Conservation (phyloP, 2,797 vertebrate species). For the Gymnopithys bicolor region DNA sequence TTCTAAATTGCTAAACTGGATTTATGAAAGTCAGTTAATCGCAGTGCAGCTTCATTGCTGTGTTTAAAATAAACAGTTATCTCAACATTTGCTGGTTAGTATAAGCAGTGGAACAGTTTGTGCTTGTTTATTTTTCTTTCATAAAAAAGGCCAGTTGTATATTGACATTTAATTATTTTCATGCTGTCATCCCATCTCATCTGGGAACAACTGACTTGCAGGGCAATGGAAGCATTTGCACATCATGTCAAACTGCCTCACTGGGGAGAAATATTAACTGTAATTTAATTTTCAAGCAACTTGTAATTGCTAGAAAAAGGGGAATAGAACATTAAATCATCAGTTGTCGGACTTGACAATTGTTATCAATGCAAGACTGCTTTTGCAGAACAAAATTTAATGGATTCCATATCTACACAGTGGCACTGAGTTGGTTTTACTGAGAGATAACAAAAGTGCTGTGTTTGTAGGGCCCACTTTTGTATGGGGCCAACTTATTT, state of each 20-base stretch:
- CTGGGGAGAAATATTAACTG: conserved; percentile 25
- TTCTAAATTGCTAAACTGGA: background rate
- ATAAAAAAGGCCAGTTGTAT: conserved; percentile 25
- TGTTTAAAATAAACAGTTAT: conserved; percentile 2
- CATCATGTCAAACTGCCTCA: background rate
- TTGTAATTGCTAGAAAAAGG: conserved; percentile 19
- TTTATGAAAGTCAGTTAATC: background rate
- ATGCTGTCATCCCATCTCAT: conserved; percentile 26
- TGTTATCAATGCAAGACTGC: conserved; percentile 1
- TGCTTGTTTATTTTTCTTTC: conserved; percentile 36
- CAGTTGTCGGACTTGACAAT: background rate
- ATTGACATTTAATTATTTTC: conserved; percentile 41
- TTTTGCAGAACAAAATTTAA: conserved; percentile 12
- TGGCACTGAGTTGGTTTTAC: background rate
- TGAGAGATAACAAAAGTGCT: background rate
- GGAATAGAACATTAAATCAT: conserved; percentile 2
- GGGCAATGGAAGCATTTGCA: conserved; percentile 25
- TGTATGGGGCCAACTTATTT: background rate
- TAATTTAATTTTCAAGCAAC: conserved; percentile 44
- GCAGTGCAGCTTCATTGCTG: background rate
- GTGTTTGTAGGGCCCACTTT: background rate
- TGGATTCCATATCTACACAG: background rate
- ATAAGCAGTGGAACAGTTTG: conserved; percentile 18
- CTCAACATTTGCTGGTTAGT: conserved; percentile 11
- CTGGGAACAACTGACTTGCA: conserved; percentile 23